A percentile compares a stretch with the other conserved stretches of the same genome.
Evolutionary conservation across 1,140 invertebrate species (phyloP).

Genomic region (Orius laevigatus): DNA sequence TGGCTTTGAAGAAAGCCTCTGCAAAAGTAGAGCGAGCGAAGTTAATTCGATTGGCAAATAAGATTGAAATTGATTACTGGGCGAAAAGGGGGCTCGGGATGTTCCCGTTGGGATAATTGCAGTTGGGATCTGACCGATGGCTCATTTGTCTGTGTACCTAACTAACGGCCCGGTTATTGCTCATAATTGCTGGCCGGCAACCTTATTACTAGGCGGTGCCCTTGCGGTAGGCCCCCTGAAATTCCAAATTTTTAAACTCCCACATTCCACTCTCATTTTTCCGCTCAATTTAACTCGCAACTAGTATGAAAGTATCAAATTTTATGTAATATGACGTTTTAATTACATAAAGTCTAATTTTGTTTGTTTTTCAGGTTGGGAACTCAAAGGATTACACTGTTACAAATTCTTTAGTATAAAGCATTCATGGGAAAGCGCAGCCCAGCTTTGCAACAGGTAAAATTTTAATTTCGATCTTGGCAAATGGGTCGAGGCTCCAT

Average conservation of each 20-base stretch:
- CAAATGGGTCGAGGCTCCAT: no score
- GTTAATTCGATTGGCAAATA: no score
- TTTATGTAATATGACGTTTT: background rate
- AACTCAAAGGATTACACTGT: conserved; percentile 75
- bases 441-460: conserved; percentile 85
- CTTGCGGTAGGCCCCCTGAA: background rate
- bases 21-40: no score
- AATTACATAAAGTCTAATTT: conserved; percentile 7
- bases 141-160: no score
- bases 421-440: conserved; percentile 90
- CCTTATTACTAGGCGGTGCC: background rate
- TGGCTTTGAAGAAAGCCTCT: no score
- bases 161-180: no score
- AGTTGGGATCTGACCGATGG: no score
- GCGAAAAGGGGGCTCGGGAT: no score
- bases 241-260: background rate
- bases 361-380: conserved; percentile 60
- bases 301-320: background rate
- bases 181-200: no score
- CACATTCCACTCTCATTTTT: background rate
- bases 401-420: conserved; percentile 92
- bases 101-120: no score
- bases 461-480: conserved; percentile 20
- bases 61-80: no score
- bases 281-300: background rate